Conservation (phyloP, 1,140 invertebrate species). For the Cylas formicarius region DNA sequence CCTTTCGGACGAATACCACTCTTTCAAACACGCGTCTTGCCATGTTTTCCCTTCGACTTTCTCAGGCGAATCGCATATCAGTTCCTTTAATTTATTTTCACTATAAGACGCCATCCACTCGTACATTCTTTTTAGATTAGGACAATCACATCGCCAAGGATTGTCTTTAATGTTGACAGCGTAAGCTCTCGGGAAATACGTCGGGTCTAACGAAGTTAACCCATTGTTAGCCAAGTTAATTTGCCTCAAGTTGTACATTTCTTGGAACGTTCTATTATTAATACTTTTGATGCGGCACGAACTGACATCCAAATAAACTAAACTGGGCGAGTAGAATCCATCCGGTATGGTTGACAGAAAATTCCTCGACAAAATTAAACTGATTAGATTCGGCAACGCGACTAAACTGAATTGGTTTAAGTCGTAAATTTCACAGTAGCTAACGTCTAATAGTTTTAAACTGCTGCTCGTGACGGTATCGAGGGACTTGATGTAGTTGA, state of each 20-base stretch:
- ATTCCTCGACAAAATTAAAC: slow-evolving; percentile 53
- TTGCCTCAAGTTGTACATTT: slow-evolving; percentile 47
- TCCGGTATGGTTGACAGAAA: slow-evolving; percentile 50
- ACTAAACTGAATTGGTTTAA: slow-evolving; percentile 49
- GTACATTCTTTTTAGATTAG: slow-evolving; percentile 51
- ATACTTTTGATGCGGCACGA: slow-evolving; percentile 47
- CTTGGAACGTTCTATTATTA: slow-evolving; percentile 48
- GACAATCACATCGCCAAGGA: slow-evolving; percentile 65
- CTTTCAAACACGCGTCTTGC: slow-evolving; percentile 54
- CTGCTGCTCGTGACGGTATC: slow-evolving; percentile 50
- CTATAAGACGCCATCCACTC: slow-evolving; percentile 51
- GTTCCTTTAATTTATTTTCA: slow-evolving; percentile 44
- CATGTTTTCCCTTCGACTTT: slow-evolving; percentile 55
- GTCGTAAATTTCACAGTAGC: slow-evolving; percentile 51
- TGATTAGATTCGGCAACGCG: slow-evolving; percentile 46
- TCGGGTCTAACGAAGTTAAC: slow-evolving; percentile 52
- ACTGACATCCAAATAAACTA: slow-evolving; percentile 53
- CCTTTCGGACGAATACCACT: slow-evolving; percentile 47
- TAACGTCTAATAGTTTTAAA: slow-evolving; percentile 49
- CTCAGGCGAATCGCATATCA: slow-evolving; percentile 55
- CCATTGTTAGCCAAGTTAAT: slow-evolving; percentile 60
- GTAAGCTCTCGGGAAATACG: slow-evolving; percentile 53
- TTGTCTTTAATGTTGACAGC: slow-evolving; percentile 54
- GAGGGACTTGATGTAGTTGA: slow-evolving; percentile 56
- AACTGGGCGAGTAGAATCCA: slow-evolving; percentile 47